Evolutionary conservation across 2,113 vertebrate species (phyloP).

Genomic region (Lagopus leucura): DNA sequence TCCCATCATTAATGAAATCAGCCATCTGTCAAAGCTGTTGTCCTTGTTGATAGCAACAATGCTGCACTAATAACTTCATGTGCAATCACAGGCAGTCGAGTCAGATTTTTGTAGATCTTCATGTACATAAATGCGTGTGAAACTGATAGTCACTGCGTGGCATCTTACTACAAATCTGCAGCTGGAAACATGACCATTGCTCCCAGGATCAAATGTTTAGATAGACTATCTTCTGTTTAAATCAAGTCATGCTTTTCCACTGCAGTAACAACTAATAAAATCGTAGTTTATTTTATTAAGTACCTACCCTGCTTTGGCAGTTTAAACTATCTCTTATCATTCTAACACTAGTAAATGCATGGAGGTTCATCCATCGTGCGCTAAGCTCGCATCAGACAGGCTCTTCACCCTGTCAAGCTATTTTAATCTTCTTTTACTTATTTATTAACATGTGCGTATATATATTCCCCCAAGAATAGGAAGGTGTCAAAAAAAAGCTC

Average conservation of each 20-base stretch:
- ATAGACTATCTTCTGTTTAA: background rate
- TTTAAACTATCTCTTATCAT: background rate
- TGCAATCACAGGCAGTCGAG: background rate
- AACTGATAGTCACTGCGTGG: background rate
- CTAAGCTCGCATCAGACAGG: background rate
- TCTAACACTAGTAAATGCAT: background rate
- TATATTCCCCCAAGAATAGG: accelerated
- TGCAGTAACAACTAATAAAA: background rate
- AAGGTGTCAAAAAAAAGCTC: background rate
- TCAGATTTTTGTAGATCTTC: background rate
- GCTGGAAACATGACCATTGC: accelerated
- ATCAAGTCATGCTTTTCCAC: background rate
- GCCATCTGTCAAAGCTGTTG: background rate
- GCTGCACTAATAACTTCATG: background rate
- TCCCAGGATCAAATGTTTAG: background rate
- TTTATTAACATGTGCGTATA: background rate
- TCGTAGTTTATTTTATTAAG: background rate
- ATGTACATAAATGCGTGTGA: background rate
- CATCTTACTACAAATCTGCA: background rate
- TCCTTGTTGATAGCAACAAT: background rate
- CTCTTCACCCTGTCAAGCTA: background rate
- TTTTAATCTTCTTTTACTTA: background rate
- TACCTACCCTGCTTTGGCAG: background rate
- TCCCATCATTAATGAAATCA: background rate
- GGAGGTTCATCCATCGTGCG: background rate